Conservation (phyloP, 2,797 vertebrate genomes). For the Thaleichthys pacificus region DNA sequence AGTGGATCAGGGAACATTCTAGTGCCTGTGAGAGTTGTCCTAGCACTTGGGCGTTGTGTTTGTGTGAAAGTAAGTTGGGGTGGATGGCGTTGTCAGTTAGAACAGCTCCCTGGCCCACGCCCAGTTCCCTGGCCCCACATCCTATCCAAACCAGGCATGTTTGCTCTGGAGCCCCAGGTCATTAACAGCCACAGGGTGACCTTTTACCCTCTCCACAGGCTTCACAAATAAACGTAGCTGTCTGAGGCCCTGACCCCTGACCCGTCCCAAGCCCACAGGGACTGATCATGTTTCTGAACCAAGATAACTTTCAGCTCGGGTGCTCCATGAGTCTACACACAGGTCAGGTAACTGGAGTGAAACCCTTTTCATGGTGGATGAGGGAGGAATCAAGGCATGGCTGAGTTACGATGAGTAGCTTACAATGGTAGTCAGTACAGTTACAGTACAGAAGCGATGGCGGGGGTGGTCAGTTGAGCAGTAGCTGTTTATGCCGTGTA, state of each 20-base stretch:
- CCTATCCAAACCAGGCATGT: constrained; percentile 40
- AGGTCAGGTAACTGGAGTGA: constrained; percentile 12
- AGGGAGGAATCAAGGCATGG: neutral
- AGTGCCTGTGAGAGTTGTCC: constrained; percentile 15
- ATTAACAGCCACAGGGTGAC: constrained; percentile 51
- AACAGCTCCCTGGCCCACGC: constrained; percentile 37
- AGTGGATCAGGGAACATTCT: neutral
- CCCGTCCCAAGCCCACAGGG: constrained; percentile 24
- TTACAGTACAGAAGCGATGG: too few species aligned
- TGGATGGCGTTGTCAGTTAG: constrained; percentile 31
- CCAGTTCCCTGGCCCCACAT: constrained; percentile 18
- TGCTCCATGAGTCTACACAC: constrained; percentile 5
- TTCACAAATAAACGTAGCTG: constrained; percentile 56
- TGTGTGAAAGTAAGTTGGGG: constrained; percentile 21
- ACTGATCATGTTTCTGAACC: constrained; percentile 48
- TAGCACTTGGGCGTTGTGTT: constrained; percentile 31
- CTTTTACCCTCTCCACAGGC: constrained; percentile 39
- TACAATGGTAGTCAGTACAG: too few species aligned
- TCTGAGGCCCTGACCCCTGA: constrained; percentile 44
- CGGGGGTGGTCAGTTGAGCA: too few species aligned
- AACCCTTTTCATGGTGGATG: constrained; percentile 1
- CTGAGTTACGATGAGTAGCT: neutral
- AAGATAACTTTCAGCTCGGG: constrained; percentile 29
- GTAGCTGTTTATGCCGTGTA: too few species aligned
- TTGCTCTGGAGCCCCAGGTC: constrained; percentile 47